Conservation (phyloP, 2,113 vertebrate genomes). For the Antechinus flavipes region DNA sequence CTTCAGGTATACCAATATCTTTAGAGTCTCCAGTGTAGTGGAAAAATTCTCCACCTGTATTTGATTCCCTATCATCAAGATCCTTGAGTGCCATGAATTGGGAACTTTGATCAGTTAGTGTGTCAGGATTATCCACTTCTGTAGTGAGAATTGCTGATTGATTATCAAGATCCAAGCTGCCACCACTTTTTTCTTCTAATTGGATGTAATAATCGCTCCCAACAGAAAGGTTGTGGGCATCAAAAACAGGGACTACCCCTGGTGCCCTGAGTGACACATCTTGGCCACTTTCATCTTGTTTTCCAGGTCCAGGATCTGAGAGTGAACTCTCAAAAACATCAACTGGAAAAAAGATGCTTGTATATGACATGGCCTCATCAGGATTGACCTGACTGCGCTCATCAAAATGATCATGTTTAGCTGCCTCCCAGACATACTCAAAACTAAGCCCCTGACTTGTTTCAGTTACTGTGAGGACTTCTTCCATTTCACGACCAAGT, state of each 20-base stretch:
- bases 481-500: constrained; percentile 93
- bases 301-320: constrained; percentile 83
- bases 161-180: constrained; percentile 84
- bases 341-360: constrained; percentile 94
- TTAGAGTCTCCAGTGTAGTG: constrained; percentile 89
- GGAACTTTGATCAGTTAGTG: constrained; percentile 76
- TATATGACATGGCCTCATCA: constrained; percentile 91
- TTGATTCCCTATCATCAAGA: constrained; percentile 90
- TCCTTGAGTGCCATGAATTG: constrained; percentile 88
- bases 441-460: constrained; percentile 98
- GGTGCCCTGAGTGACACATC: constrained; percentile 83
- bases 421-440: constrained; percentile 97
- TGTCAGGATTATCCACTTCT: constrained; percentile 83
- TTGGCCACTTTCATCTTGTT: constrained; percentile 80
- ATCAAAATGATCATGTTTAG: constrained; percentile 95
- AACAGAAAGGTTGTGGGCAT: constrained; percentile 93
- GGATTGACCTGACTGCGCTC: constrained; percentile 83
- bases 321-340: constrained; percentile 91
- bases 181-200: constrained; percentile 92
- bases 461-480: constrained; percentile 96
- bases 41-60: constrained; percentile 92
- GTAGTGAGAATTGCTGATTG: constrained; percentile 78
- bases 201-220: constrained; percentile 96
- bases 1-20: constrained; percentile 87
- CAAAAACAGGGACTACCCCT: constrained; percentile 94